Evolutionary conservation across 2,888 invertebrate genomes (phyloP).

Genomic region (Formica aserva): DNA sequence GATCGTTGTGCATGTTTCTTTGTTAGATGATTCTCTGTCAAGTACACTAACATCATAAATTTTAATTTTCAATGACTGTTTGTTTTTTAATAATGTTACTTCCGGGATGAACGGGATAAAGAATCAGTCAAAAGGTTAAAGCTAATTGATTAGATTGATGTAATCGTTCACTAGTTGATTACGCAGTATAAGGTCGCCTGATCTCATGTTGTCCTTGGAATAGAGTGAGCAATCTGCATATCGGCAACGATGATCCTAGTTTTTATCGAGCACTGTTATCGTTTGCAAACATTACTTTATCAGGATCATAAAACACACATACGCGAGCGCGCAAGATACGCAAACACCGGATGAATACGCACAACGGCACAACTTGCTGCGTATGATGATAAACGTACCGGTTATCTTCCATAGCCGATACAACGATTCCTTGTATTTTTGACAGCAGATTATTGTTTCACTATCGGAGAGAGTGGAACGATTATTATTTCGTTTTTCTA

Average conservation of each 20-base stretch:
- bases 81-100: not conserved
- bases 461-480: too few relatives aligned
- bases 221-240: slow-evolving; percentile 8
- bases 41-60: not conserved
- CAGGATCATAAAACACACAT: slow-evolving; percentile 47
- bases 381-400: slow-evolving; percentile 55
- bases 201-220: not conserved
- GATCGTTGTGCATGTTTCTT: not conserved
- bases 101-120: not conserved
- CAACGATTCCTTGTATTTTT: slow-evolving; percentile 42
- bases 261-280: slow-evolving; percentile 61
- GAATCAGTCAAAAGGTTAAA: not conserved
- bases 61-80: not conserved
- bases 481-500: not conserved
- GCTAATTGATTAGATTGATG: not conserved
- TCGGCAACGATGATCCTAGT: slow-evolving; percentile 24
- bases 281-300: slow-evolving; percentile 57
- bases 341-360: slow-evolving; percentile 61
- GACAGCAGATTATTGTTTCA: slow-evolving; percentile 27
- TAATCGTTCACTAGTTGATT: not conserved
- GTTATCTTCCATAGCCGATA: slow-evolving; percentile 50
- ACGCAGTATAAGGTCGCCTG: not conserved
- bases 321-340: not conserved
- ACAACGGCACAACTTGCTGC: slow-evolving; percentile 13
- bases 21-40: not conserved